These are phyloP conservation scores for Ichneumon xanthorius DNA, from an alignment of 2,888 invertebrate species.

Conservation along the genomic window DNA sequence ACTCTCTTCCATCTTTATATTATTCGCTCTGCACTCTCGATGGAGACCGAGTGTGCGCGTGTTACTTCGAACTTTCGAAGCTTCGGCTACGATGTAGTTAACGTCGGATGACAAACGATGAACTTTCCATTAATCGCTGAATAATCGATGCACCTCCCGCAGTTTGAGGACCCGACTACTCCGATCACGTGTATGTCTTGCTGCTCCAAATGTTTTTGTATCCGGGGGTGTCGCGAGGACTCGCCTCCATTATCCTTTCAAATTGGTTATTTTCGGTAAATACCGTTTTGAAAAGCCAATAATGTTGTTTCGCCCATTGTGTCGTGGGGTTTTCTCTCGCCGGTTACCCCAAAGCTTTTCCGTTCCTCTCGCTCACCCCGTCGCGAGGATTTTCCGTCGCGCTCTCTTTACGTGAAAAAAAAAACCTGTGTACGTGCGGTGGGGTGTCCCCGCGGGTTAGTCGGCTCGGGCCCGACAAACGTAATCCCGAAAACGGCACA, in stretches of 20 bases:
- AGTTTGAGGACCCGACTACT: not conserved
- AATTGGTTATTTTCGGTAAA: conserved; percentile 85
- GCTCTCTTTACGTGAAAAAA: conserved; percentile 64
- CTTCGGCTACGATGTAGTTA: not conserved
- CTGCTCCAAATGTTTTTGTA: conserved; percentile 59
- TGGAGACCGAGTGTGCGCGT: not conserved
- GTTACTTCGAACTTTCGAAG: not conserved
- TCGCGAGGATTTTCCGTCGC: conserved; percentile 63
- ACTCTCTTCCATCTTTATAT: conserved; percentile 47
- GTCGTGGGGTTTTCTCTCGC: conserved; percentile 37
- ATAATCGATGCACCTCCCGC: conserved; percentile 8
- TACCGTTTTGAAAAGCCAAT: conserved; percentile 85
- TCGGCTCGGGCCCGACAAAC: conserved; percentile 77
- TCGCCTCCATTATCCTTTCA: conserved; percentile 80
- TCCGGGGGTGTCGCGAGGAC: conserved; percentile 74
- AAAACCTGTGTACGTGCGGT: conserved; percentile 71
- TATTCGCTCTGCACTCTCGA: not conserved
- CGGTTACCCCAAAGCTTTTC: conserved; percentile 60
- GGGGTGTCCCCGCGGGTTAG: conserved; percentile 74
- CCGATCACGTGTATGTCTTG: not conserved
- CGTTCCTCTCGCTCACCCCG: conserved; percentile 60
- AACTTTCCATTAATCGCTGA: not conserved
- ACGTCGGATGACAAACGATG: conserved; percentile 8
- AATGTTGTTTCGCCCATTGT: conserved; percentile 84
- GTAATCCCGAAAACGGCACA: conserved; percentile 83